Evolutionary conservation across 2,888 invertebrate genomes (phyloP), one percentile per base, ranked within the genome.

Genomic region (Tachystola acroxantha): DNA sequence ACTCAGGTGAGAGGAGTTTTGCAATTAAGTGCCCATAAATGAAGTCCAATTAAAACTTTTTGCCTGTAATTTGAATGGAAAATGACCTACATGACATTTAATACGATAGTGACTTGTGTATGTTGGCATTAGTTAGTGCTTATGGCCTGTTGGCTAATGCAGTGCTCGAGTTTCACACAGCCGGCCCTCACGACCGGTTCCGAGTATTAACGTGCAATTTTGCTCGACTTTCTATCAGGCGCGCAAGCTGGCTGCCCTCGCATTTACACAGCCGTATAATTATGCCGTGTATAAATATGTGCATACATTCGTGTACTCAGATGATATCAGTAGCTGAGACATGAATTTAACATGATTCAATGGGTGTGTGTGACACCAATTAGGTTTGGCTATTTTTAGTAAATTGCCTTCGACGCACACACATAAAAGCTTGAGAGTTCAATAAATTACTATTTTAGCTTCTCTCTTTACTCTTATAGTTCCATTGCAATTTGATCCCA

Each of bases 171-270:
- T 65, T 71, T 66, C 61, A 61, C 65, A 50, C 53, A 10, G 37
- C 45, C 45, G 48, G 44, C 42, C 52, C 45, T 39, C 36, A 10
- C 25, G 1, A 63, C 63, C 56, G 62, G 61, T 57, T 46, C 40
- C 42, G 39, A 46, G 47, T 46, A 46, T 51, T n/a, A 66, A 63
- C 63, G 52, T 67, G 64, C 57, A 68, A 70, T 72, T 75, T 68
- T 64, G 64, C 67, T 65, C 64, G 60, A 69, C 76, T 77, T 77
- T 79, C 75, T 72, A 75, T 63, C 50, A 33, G 43, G 48, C 40
- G 35, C 36, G 35, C 40, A 43, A 38, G 42, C 36, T 34, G 28
- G 33, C 13, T 36, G 39, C 43, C 40, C 28, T 42, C 40, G 36
- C 39, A 37, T 45, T 37, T 39, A 34, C 39, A 24, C 45, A 28